phyloP scores from a whole-genome alignment of 2,888 invertebrate genomes.

The Apamea sordens region DNA sequence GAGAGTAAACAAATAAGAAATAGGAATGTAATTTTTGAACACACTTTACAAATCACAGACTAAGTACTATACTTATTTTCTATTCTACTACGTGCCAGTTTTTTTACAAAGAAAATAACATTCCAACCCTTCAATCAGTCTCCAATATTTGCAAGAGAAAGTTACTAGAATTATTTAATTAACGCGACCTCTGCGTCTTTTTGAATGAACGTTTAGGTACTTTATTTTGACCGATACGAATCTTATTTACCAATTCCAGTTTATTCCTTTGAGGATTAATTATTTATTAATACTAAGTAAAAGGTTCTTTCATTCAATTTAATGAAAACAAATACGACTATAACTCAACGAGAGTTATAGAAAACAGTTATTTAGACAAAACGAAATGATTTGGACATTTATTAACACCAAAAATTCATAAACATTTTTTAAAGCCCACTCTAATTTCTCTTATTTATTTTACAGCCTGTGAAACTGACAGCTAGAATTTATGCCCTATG shows the following conservation, averaged over 20 bases:
- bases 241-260: neutral
- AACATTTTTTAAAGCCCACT: neutral
- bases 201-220: slow-evolving; percentile 7
- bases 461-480: neutral
- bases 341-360: neutral
- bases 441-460: neutral
- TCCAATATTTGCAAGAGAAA: slow-evolving; percentile 14
- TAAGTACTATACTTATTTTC: neutral
- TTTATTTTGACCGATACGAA: slow-evolving; percentile 16
- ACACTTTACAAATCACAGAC: neutral
- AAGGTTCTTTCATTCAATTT: neutral
- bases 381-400: slow-evolving; percentile 4
- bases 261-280: slow-evolving; percentile 19
- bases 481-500: neutral
- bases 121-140: neutral
- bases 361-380: slow-evolving; percentile 1
- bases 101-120: neutral
- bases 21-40: neutral
- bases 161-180: slow-evolving; percentile 10
- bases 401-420: neutral
- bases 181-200: neutral
- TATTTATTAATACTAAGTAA: neutral
- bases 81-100: too few species aligned
- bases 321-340: too few species aligned
- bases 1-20: neutral